Base-by-base conservation (phyloP, 1,140 invertebrate species). In the Cheumatopsyche charites region DNA sequence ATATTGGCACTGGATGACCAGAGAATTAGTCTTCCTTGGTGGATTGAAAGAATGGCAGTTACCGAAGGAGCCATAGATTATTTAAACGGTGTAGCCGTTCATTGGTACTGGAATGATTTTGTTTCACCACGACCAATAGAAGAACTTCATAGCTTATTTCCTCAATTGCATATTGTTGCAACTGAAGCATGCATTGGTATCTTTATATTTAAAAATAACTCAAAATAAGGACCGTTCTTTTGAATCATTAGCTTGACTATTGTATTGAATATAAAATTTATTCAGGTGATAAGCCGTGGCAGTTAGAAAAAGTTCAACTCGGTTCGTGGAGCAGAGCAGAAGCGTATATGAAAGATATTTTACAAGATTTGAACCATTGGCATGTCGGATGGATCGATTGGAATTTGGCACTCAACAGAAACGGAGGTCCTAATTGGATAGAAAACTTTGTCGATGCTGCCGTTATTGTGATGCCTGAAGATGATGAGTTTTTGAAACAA, bases 321-420 rank as follows among this genome's bases (percentile, higher is more conserved):
- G 93, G 92, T 62, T 88, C 85, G 36, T 95, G 93, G 92, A 77
- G 81, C 1, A 81, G 91, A 73, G 92, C 84, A 12, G 88, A 92
- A 80, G 74, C 73, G 62, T 94, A 94, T 78, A 83, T 88, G 0
- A 73, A 81, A 70, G 85, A 90, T 78, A 92, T 94, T 66, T 86
- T 93, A 42, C 78, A 88, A 75, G 90, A 92, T 81, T 79, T 94
- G 47, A 90, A 90, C 74, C 86, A 91, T 78, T 88, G 82, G 79
- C 86, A 87, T 70, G 89, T 86, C 78, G 90, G 91, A 5, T 94
- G 92, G 92, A 83, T 92, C 0, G 94, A 96, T 78, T 96, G 94
- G 94, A 96, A 96, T 82, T 78, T 96, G 1, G 90, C 87, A n/a
- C 79, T 96, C 13, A 83, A 94, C 75, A 79, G 84, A 76, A 72